Conservation (phyloP, 2,888 invertebrate genomes). For the Cephus nigrinus region DNA sequence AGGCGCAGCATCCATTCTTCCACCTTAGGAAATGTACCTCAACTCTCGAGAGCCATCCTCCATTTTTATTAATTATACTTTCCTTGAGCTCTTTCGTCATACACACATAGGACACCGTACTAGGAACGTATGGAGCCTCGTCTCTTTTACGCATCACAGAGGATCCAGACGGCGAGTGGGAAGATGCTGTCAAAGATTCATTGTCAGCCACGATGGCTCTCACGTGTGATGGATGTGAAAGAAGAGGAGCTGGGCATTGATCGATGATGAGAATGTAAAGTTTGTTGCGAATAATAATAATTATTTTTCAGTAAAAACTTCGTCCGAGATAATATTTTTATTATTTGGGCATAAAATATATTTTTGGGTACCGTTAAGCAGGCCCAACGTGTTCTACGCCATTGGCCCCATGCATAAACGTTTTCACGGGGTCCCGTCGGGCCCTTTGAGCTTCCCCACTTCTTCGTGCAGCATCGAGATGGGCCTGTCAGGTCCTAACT, state of each 20-base stretch:
- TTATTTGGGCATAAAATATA: not conserved
- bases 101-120: not conserved
- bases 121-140: not conserved
- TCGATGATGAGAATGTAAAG: not conserved
- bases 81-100: not conserved
- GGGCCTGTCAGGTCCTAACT: constrained; percentile 63
- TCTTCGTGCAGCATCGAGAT: constrained; percentile 53
- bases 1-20: constrained; percentile 40
- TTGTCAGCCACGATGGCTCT: not conserved
- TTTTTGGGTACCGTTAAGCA: not conserved
- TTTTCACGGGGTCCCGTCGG: constrained; percentile 59
- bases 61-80: not conserved
- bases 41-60: not conserved
- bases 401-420: constrained; percentile 58
- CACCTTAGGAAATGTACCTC: not conserved
- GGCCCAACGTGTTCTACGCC: constrained; percentile 48
- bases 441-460: constrained; percentile 55
- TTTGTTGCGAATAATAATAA: not conserved
- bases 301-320: not conserved
- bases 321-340: not conserved
- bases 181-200: not conserved
- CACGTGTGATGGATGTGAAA: not conserved
- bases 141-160: not conserved
- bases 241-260: not conserved
- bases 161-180: too few relatives aligned